Conservation (phyloP, 2,888 invertebrate species). For the Agrilus mali region DNA sequence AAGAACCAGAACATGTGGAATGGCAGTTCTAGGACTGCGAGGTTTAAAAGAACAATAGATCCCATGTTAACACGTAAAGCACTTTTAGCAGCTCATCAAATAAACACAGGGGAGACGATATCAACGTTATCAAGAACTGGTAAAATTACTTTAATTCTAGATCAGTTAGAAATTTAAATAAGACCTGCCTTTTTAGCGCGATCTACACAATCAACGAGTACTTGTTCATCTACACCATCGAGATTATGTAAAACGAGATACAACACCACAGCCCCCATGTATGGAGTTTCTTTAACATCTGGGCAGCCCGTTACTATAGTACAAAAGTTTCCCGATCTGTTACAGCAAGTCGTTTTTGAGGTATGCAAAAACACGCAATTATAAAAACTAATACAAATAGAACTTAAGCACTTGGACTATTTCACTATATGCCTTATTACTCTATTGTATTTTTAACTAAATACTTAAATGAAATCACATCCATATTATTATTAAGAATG, state of each 20-base stretch:
- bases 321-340: conserved; percentile 83
- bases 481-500: too few relatives aligned
- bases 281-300: conserved; percentile 84
- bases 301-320: conserved; percentile 89
- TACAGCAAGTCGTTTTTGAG: conserved; percentile 88
- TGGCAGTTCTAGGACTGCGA: conserved; percentile 53
- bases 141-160: conserved; percentile 18
- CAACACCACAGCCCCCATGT: conserved; percentile 90
- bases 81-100: conserved; percentile 48
- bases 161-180: too few relatives aligned
- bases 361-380: conserved; percentile 59
- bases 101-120: conserved; percentile 28
- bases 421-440: too few relatives aligned
- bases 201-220: conserved; percentile 29
- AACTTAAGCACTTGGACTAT: too few relatives aligned
- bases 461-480: too few relatives aligned
- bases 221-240: conserved; percentile 46
- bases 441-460: too few relatives aligned
- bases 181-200: neutral
- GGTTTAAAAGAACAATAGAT: conserved; percentile 51
- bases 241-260: conserved; percentile 79
- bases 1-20: conserved; percentile 51
- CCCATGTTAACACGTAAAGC: conserved; percentile 63
- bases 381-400: too few relatives aligned
- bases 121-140: conserved; percentile 33